Evolutionary conservation across 2,797 vertebrate genomes (phyloP).

Genomic region (Amblyopsis hoosieri): DNA sequence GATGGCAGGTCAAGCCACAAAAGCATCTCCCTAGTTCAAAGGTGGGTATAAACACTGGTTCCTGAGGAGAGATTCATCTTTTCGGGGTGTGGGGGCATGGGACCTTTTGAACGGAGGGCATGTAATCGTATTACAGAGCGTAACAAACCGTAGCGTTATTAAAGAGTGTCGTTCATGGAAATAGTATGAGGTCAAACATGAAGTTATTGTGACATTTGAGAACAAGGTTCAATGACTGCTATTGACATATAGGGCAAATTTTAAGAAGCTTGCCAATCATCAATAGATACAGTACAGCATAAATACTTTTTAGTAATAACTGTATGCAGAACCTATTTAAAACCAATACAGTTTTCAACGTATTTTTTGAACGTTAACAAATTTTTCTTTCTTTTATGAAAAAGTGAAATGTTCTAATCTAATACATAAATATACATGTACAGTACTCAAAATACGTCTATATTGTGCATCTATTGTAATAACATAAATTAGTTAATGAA

Average conservation of each 20-base stretch:
- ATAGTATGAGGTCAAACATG: constrained; percentile 65
- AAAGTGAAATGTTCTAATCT: too few relatives aligned
- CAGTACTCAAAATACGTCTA: too few relatives aligned
- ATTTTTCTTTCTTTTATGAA: too few relatives aligned
- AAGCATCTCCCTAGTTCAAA: constrained; percentile 75
- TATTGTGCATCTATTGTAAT: too few relatives aligned
- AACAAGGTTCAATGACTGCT: constrained; percentile 42
- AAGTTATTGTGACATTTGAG: constrained; percentile 63
- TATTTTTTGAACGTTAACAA: too few relatives aligned
- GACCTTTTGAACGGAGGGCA: constrained; percentile 68
- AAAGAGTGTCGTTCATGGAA: constrained; percentile 70
- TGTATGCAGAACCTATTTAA: too few relatives aligned
- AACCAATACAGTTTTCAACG: too few relatives aligned
- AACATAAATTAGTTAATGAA: too few relatives aligned
- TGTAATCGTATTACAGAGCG: constrained; percentile 71
- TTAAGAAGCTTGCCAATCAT: constrained; percentile 28
- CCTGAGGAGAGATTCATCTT: constrained; percentile 72
- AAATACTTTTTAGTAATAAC: background rate
- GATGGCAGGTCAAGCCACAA: constrained; percentile 73
- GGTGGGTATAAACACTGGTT: constrained; percentile 60
- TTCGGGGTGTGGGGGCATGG: constrained; percentile 58
- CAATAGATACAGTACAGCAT: background rate
- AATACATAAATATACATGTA: too few relatives aligned
- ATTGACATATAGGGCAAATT: constrained; percentile 48
- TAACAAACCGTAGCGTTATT: constrained; percentile 74